Evolutionary conservation across 2,888 invertebrate genomes (phyloP).

Genomic region (Aricia artaxerxes): DNA sequence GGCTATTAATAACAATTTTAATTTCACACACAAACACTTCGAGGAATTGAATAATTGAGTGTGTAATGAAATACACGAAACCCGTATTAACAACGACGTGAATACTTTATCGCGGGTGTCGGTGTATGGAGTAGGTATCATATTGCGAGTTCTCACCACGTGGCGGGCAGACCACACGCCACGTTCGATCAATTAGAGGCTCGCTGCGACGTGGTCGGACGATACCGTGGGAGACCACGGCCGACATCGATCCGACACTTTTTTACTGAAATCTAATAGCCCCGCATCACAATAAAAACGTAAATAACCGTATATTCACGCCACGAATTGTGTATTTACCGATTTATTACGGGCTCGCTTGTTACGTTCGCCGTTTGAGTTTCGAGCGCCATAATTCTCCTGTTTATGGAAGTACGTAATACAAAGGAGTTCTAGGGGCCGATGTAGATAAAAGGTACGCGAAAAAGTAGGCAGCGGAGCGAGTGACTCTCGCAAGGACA

Average conservation of each 20-base stretch:
- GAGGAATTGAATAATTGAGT: slow-evolving; percentile 10
- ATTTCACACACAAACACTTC: slow-evolving; percentile 10
- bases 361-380: slow-evolving; percentile 50
- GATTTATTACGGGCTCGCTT: slow-evolving; percentile 55
- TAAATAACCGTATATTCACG: slow-evolving; percentile 45
- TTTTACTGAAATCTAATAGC: slow-evolving; percentile 42
- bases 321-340: slow-evolving; percentile 52
- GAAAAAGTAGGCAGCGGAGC: slow-evolving; percentile 74
- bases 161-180: slow-evolving; percentile 39
- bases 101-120: slow-evolving; percentile 38
- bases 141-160: slow-evolving; percentile 45
- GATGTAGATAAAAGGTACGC: slow-evolving; percentile 51
- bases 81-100: slow-evolving; percentile 39
- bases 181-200: slow-evolving; percentile 41
- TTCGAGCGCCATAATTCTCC: slow-evolving; percentile 39
- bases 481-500: slow-evolving; percentile 80
- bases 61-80: slow-evolving; percentile 27
- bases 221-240: slow-evolving; percentile 34
- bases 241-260: slow-evolving; percentile 21
- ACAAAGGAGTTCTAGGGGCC: slow-evolving; percentile 49
- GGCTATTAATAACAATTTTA: slow-evolving; percentile 1
- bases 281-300: slow-evolving; percentile 35
- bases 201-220: slow-evolving; percentile 56
- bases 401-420: slow-evolving; percentile 35
- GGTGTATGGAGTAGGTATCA: slow-evolving; percentile 34